These are phyloP conservation scores for Aphis craccivora DNA, from an alignment of 1,140 invertebrate species.

Conservation along the genomic window DNA sequence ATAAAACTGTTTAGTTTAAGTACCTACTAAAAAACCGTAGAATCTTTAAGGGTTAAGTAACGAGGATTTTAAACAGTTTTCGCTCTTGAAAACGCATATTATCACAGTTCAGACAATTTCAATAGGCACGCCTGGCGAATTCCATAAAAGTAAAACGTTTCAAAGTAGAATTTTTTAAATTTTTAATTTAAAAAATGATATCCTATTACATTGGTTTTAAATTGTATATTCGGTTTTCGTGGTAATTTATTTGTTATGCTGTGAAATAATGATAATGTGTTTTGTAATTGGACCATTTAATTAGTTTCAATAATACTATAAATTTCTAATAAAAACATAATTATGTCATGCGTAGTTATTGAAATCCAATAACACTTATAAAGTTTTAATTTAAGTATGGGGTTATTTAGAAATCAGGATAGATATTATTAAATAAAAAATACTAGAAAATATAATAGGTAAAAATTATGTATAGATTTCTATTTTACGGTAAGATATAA, in stretches of 20 bases:
- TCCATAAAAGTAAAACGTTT: background rate
- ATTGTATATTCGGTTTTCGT: background rate
- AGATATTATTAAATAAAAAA: background rate
- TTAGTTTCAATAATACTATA: background rate
- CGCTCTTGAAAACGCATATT: background rate
- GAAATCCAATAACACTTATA: background rate
- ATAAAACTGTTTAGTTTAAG: conserved; percentile 17
- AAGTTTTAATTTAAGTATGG: background rate
- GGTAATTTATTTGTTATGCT: background rate
- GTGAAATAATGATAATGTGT: background rate
- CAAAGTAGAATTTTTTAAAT: background rate
- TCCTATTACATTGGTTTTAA: background rate
- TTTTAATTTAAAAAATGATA: background rate
- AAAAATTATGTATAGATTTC: background rate
- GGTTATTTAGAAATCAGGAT: background rate
- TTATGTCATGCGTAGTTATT: background rate
- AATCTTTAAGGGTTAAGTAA: background rate
- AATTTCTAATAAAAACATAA: background rate
- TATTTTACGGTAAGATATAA: background rate
- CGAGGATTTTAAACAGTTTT: background rate
- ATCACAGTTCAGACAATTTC: background rate
- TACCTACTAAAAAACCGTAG: background rate
- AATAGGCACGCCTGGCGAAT: background rate
- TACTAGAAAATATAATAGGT: background rate
- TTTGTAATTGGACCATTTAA: background rate